These are phyloP conservation scores for Hermetia illucens DNA, from an alignment of 1,140 invertebrate genomes.

Conservation along the genomic window DNA sequence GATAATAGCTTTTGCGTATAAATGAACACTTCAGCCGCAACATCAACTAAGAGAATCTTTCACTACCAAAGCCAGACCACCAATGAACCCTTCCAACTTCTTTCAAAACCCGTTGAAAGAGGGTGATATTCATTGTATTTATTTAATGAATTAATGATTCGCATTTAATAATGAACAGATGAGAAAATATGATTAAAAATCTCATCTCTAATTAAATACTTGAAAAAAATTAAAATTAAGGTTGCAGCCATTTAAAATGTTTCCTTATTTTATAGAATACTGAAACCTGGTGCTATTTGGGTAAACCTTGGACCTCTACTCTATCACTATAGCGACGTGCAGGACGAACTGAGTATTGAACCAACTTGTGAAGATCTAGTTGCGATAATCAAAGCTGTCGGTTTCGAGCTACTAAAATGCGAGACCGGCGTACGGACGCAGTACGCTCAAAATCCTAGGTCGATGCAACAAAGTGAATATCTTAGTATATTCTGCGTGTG, in stretches of 20 bases:
- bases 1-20: too few species aligned
- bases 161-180: too few species aligned
- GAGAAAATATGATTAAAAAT: too few species aligned
- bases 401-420: constrained; percentile 69
- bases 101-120: too few species aligned
- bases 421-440: constrained; percentile 61
- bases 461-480: constrained; percentile 52
- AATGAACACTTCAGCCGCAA: too few species aligned
- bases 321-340: constrained; percentile 87
- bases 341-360: constrained; percentile 84
- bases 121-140: too few species aligned
- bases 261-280: constrained; percentile 37
- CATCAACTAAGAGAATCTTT: too few species aligned
- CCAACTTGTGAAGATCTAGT: constrained; percentile 77
- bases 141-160: too few species aligned
- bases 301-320: constrained; percentile 86
- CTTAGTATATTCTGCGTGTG: constrained; percentile 27
- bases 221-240: too few species aligned
- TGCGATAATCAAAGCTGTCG: constrained; percentile 68
- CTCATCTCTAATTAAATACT: too few species aligned
- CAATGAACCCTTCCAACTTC: too few species aligned
- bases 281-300: constrained; percentile 80
- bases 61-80: too few species aligned
- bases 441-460: constrained; percentile 82
- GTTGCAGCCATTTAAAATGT: neutral